Conservation (phyloP, 1,140 invertebrate genomes). For the Hycleus cichorii region DNA sequence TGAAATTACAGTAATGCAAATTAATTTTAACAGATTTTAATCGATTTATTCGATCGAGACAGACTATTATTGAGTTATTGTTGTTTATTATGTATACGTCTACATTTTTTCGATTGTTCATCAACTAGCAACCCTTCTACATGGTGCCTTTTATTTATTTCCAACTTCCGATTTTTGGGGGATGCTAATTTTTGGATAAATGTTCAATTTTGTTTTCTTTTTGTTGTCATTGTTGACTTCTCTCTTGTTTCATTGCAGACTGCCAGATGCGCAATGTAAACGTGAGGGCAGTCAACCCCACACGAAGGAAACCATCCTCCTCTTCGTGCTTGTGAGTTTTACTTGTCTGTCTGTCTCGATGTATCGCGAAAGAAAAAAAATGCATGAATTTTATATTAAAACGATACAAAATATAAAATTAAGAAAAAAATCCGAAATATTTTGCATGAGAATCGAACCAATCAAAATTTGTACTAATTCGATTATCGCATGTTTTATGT, state of each 20-base stretch:
- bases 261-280: slow-evolving; percentile 68
- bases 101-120: no score
- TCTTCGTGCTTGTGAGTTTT: slow-evolving; percentile 62
- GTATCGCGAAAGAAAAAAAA: slow-evolving; percentile 36
- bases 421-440: background rate
- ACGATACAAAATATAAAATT: no score
- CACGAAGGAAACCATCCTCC: slow-evolving; percentile 61
- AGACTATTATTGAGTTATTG: background rate
- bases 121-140: no score
- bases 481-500: no score
- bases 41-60: slow-evolving; percentile 10
- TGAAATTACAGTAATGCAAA: background rate
- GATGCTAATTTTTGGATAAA: slow-evolving; percentile 1
- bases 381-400: slow-evolving; percentile 10
- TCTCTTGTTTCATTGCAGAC: slow-evolving; percentile 59
- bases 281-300: slow-evolving; percentile 65
- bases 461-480: no score
- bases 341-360: slow-evolving; percentile 51
- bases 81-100: no score
- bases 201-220: slow-evolving; percentile 12
- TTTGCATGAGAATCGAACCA: background rate
- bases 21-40: slow-evolving; percentile 7
- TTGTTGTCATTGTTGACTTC: slow-evolving; percentile 44
- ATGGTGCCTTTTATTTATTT: no score
- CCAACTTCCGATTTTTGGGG: no score